These are phyloP conservation scores for Caenorhabditis wallacei DNA, from an alignment of 2,888 invertebrate genomes.

Conservation along the genomic window DNA sequence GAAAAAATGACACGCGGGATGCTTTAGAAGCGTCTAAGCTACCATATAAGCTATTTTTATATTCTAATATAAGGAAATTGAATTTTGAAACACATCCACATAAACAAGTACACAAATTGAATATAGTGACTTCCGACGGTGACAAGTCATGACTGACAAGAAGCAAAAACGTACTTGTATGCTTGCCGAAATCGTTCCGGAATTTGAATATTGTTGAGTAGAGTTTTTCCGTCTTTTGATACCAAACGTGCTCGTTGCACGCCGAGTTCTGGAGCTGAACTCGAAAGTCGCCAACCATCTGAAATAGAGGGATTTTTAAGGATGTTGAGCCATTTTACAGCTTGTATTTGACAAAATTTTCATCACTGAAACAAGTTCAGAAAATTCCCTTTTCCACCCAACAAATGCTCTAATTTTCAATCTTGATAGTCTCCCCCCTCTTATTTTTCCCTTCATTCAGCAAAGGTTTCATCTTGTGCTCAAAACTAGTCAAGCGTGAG, in stretches of 20 bases:
- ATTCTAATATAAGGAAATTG: too few species aligned
- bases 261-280: conserved; percentile 56
- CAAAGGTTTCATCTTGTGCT: conserved; percentile 1
- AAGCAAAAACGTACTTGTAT: conserved; percentile 67
- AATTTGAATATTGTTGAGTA: conserved; percentile 76
- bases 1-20: conserved; percentile 14
- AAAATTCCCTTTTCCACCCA: background rate
- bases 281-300: conserved; percentile 72
- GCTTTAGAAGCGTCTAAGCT: conserved; percentile 11
- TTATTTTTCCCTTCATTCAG: background rate
- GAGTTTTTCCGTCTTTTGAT: conserved; percentile 77
- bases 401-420: too few species aligned
- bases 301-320: conserved; percentile 33
- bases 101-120: too few species aligned
- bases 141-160: conserved; percentile 3
- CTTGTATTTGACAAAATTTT: too few species aligned
- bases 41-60: too few species aligned
- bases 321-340: too few species aligned
- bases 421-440: background rate
- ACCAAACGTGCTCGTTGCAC: conserved; percentile 75
- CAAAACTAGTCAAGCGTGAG: conserved; percentile 31
- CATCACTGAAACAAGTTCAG: too few species aligned
- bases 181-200: conserved; percentile 71
- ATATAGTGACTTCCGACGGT: conserved; percentile 6
- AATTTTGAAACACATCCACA: too few species aligned